These are phyloP conservation scores for Darwinula stevensoni DNA, from an alignment of 2,888 invertebrate genomes.

Conservation along the genomic window DNA sequence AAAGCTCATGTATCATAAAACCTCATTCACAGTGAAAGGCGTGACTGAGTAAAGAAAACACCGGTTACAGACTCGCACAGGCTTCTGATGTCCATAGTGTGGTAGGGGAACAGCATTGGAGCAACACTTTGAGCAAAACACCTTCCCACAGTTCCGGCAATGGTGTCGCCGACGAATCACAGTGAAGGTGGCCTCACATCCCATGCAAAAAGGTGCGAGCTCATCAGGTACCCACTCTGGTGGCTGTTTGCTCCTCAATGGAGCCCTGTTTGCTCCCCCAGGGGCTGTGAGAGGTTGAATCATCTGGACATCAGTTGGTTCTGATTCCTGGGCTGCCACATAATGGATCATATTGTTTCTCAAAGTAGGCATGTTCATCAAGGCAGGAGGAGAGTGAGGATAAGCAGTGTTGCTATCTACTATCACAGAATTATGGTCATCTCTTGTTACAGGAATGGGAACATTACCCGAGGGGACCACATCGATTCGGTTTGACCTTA, in stretches of 20 bases:
- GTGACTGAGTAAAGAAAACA: conserved; percentile 23
- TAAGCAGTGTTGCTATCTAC: conserved; percentile 5
- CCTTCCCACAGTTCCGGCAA: conserved; percentile 80
- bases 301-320: background rate
- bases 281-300: background rate
- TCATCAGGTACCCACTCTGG: conserved; percentile 90
- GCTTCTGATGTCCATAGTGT: conserved; percentile 65
- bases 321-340: background rate
- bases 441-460: too few species aligned
- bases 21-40: background rate
- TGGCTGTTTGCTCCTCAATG: conserved; percentile 16
- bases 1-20: conserved; percentile 1
- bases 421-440: conserved; percentile 10
- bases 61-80: conserved; percentile 73
- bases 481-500: too few species aligned
- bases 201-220: conserved; percentile 67
- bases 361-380: too few species aligned
- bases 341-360: conserved; percentile 4
- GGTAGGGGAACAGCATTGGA: conserved; percentile 73
- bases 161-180: conserved; percentile 84
- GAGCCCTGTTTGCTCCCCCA: background rate
- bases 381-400: conserved; percentile 5
- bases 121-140: conserved; percentile 80
- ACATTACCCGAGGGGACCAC: too few species aligned
- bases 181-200: conserved; percentile 70